Evolutionary conservation across 1,140 invertebrate genomes (phyloP).

Genomic region (Harpegnathos saltator): DNA sequence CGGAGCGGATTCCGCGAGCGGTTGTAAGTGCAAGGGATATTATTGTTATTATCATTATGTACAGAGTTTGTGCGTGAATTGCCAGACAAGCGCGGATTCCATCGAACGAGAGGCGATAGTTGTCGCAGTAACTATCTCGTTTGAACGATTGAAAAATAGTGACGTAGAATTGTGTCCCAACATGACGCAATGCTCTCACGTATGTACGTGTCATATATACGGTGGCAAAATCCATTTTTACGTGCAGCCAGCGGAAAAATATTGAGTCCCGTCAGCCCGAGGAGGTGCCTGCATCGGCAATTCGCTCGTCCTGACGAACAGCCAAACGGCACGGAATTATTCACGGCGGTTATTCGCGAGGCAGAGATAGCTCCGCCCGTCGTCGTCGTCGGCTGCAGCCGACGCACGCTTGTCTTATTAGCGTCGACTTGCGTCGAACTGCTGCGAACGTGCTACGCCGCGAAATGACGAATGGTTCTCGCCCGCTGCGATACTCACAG

Average conservation of each 20-base stretch:
- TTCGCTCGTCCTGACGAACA: not conserved
- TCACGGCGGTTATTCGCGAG: not conserved
- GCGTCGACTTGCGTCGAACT: not conserved
- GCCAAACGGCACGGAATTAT: not conserved
- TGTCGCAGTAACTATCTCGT: slow-evolving; percentile 1
- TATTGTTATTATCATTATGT: not conserved
- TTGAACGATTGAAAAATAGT: slow-evolving; percentile 24
- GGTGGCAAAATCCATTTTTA: not conserved
- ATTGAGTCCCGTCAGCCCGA: not conserved
- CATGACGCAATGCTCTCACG: not conserved
- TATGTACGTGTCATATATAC: too few species aligned
- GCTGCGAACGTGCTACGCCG: not conserved
- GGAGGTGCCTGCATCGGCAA: not conserved
- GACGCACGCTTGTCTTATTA: slow-evolving; percentile 1
- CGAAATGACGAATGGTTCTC: slow-evolving; percentile 3
- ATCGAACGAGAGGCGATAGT: not conserved
- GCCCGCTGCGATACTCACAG: not conserved
- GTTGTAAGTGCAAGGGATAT: not conserved
- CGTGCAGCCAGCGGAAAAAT: not conserved
- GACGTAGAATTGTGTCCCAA: not conserved
- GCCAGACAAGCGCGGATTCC: slow-evolving; percentile 1
- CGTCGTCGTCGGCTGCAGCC: too few species aligned
- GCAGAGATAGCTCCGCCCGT: slow-evolving; percentile 30
- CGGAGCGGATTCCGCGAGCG: not conserved
- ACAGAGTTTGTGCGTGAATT: not conserved